Evolutionary conservation across 2,888 invertebrate species (phyloP).

Genomic region (Pseudococcus jackbeardsleyi): DNA sequence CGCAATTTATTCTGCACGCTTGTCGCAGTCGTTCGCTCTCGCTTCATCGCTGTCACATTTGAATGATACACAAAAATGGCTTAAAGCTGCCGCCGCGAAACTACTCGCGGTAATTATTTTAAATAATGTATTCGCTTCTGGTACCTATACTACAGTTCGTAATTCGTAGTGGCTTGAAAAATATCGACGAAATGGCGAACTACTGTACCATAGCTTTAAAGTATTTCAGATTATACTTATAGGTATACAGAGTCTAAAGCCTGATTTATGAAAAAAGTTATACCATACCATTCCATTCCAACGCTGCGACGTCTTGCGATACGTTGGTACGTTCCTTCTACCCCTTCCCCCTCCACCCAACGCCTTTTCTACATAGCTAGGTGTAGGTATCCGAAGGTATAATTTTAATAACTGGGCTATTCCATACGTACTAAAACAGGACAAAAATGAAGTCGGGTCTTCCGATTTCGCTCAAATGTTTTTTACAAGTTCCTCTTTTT

Average conservation of each 20-base stretch:
- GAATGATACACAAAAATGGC: slow-evolving; percentile 20
- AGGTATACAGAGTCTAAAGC: neutral
- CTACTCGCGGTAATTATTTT: slow-evolving; percentile 26
- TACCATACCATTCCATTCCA: neutral
- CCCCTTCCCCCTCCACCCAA: no score
- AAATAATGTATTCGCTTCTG: slow-evolving; percentile 35
- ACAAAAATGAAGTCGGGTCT: no score
- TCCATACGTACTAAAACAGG: no score
- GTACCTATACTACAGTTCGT: no score
- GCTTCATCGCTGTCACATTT: neutral
- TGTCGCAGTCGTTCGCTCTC: neutral
- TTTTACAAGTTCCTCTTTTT: no score
- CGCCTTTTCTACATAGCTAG: no score
- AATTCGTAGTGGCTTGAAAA: neutral
- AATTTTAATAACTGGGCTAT: slow-evolving; percentile 15
- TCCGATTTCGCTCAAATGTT: no score
- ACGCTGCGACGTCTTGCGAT: no score
- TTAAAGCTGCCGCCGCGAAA: slow-evolving; percentile 4
- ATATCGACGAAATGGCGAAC: slow-evolving; percentile 24
- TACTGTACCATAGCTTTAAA: neutral
- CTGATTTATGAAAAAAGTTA: slow-evolving; percentile 43
- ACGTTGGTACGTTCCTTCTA: no score
- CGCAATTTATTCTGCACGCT: neutral
- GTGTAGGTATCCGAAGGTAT: neutral
- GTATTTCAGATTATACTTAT: neutral